Conservation (phyloP, 2,113 vertebrate species). For the Hippoglossus stenolepis region DNA sequence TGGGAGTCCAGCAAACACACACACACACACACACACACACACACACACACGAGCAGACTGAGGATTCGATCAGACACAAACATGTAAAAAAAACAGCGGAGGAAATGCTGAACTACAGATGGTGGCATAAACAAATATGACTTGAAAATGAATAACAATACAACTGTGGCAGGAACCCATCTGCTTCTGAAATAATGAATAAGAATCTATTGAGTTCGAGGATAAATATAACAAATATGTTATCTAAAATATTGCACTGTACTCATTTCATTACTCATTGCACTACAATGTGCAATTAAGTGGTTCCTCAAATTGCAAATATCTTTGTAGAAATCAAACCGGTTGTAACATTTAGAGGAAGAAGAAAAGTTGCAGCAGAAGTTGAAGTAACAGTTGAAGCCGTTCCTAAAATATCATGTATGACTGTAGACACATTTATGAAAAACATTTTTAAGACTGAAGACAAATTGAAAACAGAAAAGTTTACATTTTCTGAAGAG, state of each 20-base stretch:
- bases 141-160: neutral
- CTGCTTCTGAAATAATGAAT: neutral
- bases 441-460: too few relatives aligned
- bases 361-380: neutral
- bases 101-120: conserved; percentile 15
- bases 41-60: neutral
- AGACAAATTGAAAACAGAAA: too few relatives aligned
- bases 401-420: too few relatives aligned
- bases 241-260: too few relatives aligned
- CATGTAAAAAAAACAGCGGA: neutral
- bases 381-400: too few relatives aligned
- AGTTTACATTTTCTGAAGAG: too few relatives aligned
- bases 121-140: conserved; percentile 16
- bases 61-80: neutral
- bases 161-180: neutral
- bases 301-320: neutral
- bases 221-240: too few relatives aligned
- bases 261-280: too few relatives aligned
- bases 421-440: too few relatives aligned
- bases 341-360: neutral
- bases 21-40: neutral
- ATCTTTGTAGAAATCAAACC: neutral
- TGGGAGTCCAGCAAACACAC: conserved; percentile 27
- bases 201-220: neutral
- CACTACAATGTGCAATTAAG: too few relatives aligned